A percentile compares a stretch with the other conserved stretches of the same genome.
Evolutionary conservation across 2,888 invertebrate genomes (phyloP).

Genomic region (Cryptocheilus praepositus): DNA sequence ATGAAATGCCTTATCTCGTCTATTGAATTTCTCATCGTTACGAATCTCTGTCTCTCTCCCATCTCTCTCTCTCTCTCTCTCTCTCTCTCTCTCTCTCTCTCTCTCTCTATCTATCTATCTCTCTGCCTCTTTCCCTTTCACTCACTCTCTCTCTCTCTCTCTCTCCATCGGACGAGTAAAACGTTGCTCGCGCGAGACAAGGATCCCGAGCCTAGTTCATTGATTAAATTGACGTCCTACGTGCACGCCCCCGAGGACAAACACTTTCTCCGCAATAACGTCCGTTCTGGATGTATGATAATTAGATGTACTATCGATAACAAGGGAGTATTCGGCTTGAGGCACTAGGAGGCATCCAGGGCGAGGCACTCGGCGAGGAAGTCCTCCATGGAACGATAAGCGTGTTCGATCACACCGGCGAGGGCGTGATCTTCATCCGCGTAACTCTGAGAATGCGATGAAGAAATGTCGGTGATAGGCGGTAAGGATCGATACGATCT

Average conservation of each 20-base stretch:
- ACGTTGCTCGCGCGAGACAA: neutral
- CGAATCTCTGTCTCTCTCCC: constrained; percentile 23
- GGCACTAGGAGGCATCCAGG: constrained; percentile 82
- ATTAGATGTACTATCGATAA: constrained; percentile 65
- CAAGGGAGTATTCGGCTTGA: constrained; percentile 67
- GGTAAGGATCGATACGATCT: too few species aligned
- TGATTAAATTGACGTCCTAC: too few species aligned
- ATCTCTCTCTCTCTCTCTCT: constrained; percentile 18
- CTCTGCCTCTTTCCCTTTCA: too few species aligned
- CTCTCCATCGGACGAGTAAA: neutral
- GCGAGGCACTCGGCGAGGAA: constrained; percentile 93
- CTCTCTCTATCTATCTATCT: too few species aligned
- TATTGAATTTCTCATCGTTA: too few species aligned
- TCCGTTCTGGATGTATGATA: constrained; percentile 40
- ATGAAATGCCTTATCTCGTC: too few species aligned
- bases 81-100: constrained; percentile 15
- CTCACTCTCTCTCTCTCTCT: constrained; percentile 22
- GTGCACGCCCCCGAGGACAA: constrained; percentile 12
- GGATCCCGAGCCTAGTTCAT: too few species aligned
- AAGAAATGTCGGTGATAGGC: too few species aligned
- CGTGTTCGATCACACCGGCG: constrained; percentile 90
- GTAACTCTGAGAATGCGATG: constrained; percentile 82
- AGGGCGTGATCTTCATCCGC: constrained; percentile 94
- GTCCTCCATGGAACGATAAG: constrained; percentile 95
- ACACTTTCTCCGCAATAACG: constrained; percentile 22